Evolutionary conservation across 1,140 invertebrate species (phyloP).

Genomic region (Nylanderia fulva): DNA sequence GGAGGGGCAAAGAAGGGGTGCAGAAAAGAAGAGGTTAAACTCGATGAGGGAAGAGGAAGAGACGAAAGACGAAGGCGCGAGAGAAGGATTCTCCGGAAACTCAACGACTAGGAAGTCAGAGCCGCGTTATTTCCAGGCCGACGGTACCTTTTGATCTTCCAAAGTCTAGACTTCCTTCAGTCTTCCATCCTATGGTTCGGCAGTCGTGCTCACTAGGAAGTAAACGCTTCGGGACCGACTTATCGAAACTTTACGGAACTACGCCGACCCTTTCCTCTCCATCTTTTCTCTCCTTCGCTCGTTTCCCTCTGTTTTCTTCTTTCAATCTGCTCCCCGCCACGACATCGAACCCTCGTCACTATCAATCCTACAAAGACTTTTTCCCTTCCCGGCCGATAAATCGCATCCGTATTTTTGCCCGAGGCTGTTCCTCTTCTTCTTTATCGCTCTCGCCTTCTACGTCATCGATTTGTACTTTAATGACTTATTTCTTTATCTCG

Average conservation of each 20-base stretch:
- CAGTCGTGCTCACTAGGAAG: conserved; percentile 74
- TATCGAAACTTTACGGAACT: conserved; percentile 80
- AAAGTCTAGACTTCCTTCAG: conserved; percentile 79
- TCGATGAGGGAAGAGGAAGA: conserved; percentile 11
- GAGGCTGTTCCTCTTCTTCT: conserved; percentile 22
- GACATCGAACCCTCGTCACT: conserved; percentile 63
- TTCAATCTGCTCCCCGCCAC: conserved; percentile 13
- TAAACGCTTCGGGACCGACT: conserved; percentile 77
- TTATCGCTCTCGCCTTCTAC: conserved; percentile 15
- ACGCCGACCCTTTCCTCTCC: conserved; percentile 35
- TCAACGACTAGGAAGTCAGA: conserved; percentile 68
- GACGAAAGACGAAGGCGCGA: conserved; percentile 28
- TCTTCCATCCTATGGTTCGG: conserved; percentile 67
- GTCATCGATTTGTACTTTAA: conserved; percentile 45
- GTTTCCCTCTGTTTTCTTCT: conserved; percentile 4
- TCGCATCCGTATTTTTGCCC: conserved; percentile 39
- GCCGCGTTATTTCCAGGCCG: conserved; percentile 80
- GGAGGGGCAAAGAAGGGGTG: not conserved
- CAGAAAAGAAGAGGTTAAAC: conserved; percentile 44
- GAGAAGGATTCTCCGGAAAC: conserved; percentile 62
- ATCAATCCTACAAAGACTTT: conserved; percentile 60
- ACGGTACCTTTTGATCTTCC: conserved; percentile 80
- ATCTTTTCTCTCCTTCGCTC: not conserved
- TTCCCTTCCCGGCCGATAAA: conserved; percentile 49
- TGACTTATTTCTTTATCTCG: conserved; percentile 4